phyloP scores from a whole-genome alignment of 2,888 invertebrate species.

The Adelphocoris suturalis region DNA sequence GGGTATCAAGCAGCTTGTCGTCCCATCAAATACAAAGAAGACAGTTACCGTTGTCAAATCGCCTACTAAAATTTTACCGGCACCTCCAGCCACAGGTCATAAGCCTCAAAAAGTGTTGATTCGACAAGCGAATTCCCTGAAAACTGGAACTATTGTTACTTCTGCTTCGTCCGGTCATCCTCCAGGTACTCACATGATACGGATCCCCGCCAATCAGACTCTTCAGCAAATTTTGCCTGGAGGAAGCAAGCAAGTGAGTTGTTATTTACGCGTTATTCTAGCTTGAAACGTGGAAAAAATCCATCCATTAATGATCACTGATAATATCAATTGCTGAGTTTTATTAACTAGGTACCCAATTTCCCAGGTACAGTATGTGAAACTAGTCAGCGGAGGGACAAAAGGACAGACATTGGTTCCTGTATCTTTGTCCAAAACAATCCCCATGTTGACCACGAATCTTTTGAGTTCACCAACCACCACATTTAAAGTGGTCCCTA shows the following conservation, averaged over 20 bases:
- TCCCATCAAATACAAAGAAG: conserved; percentile 77
- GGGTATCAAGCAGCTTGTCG: conserved; percentile 79
- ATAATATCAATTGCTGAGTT: background rate
- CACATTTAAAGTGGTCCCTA: conserved; percentile 72
- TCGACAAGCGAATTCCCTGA: conserved; percentile 78
- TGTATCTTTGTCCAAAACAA: conserved; percentile 76
- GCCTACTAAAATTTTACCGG: conserved; percentile 86
- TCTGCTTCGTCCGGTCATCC: conserved; percentile 77
- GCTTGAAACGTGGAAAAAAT: too few relatives aligned
- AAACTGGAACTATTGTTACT: conserved; percentile 73
- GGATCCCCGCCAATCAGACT: conserved; percentile 80
- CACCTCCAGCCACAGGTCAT: conserved; percentile 78
- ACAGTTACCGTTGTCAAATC: conserved; percentile 83
- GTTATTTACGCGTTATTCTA: too few relatives aligned
- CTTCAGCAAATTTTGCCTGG: conserved; percentile 80
- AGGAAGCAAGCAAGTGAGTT: conserved; percentile 74
- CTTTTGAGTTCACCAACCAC: conserved; percentile 70
- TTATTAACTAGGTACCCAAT: background rate
- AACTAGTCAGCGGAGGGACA: conserved; percentile 82
- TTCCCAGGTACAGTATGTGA: conserved; percentile 84
- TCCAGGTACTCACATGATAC: conserved; percentile 79
- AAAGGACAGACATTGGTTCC: conserved; percentile 77
- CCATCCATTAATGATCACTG: background rate
- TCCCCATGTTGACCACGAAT: conserved; percentile 78
- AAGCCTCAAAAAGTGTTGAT: conserved; percentile 81